Base-by-base conservation (phyloP, 2,888 invertebrate species). In the Sesia bembeciformis region DNA sequence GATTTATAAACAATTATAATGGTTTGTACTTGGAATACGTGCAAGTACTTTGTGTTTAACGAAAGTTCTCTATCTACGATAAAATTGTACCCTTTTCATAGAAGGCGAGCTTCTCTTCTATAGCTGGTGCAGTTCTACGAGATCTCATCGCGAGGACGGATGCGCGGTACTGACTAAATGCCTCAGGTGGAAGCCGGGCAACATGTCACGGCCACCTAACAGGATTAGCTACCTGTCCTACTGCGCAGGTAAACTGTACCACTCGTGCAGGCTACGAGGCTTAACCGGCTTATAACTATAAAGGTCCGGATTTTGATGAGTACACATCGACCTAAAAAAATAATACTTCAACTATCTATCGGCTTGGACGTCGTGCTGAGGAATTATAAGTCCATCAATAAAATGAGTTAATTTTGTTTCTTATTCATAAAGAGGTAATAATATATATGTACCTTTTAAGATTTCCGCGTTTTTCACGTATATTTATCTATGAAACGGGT, bases 191-290 rank as follows among this genome's bases (percentile, higher is more conserved):
- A 85, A 86, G 84, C 85, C 86, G 83, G 81, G 76, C 81, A 85
- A 74, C 81, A 74, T 87, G 89, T 88, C 88, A 88, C 79, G 89
- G 88, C 78, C 89, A 85, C 77, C 85, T 89, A 89, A 89, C 87
- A 84, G 89, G 89, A 89, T 89, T 89, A 50, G 8, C 23, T 46
- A 84, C 85, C 81, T 82, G 85, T 76, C 83, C 86, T 76, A 85
- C 81, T 85, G 78, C 83, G 84, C 84, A 84, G 78, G 80, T 80
- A 81, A 77, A 78, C 71, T 72, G 66, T 73, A 74, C 74, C 72
- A 73, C 72, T 67, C 71, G 74, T 76, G 74, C 75, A 70, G 74
- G 78, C 74, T 71, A 49, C 6, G 5, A 51, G n/a, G 71, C 72
- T 76, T 83, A 83, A 78, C 78, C 78, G 73, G 81, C 78, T 86